Evolutionary conservation across 2,113 vertebrate genomes (phyloP).

Genomic region (Bubo blakistoni): DNA sequence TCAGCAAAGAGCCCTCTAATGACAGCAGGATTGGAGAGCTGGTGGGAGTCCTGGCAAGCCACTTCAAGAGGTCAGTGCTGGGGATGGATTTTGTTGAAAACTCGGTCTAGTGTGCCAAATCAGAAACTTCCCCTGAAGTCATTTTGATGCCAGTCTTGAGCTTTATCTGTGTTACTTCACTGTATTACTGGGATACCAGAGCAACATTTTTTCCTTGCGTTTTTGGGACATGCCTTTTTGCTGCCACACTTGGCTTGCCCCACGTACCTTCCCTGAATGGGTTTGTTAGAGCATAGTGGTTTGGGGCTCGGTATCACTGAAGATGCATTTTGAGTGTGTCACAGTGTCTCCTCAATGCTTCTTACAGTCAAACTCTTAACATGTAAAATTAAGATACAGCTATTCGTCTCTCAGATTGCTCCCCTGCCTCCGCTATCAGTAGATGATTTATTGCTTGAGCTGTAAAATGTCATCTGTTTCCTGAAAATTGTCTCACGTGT

Average conservation of each 20-base stretch:
- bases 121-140: neutral
- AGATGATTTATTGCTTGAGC: neutral
- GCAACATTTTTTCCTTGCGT: neutral
- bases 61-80: constrained; percentile 90
- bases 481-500: neutral
- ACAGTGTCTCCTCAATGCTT: neutral
- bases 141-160: neutral
- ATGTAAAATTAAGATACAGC: neutral
- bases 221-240: neutral
- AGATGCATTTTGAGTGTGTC: neutral
- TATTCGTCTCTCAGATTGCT: neutral
- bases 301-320: neutral
- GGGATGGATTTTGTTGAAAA: neutral
- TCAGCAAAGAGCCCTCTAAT: constrained; percentile 79
- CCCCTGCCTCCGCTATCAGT: neutral
- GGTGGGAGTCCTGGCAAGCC: constrained; percentile 89
- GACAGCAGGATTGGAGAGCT: constrained; percentile 94
- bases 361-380: neutral
- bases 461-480: neutral
- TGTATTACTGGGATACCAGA: neutral
- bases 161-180: neutral
- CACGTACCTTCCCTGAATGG: neutral
- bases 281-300: neutral
- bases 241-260: fast-evolving
- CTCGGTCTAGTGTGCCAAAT: neutral